Conservation (phyloP, 2,888 invertebrate genomes). For the Pachliopta kotzebuea region DNA sequence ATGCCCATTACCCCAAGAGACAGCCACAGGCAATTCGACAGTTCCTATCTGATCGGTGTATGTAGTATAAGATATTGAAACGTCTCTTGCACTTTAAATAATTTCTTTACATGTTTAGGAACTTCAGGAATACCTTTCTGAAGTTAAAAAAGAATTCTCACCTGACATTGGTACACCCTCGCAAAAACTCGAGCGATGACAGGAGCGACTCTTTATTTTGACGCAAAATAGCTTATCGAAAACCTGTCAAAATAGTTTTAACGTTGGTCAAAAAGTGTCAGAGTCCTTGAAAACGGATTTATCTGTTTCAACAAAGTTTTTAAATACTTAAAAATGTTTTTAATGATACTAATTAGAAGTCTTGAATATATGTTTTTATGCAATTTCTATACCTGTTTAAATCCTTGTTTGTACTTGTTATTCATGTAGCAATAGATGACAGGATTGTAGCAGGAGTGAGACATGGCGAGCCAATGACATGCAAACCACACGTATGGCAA, state of each 20-base stretch:
- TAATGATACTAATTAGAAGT: no score
- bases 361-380: no score
- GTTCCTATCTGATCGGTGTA: no score
- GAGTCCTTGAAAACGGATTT: no score
- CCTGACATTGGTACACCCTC: constrained; percentile 56
- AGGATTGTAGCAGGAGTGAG: constrained; percentile 93
- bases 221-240: constrained; percentile 45
- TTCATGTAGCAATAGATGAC: constrained; percentile 94
- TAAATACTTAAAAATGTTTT: not conserved
- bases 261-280: no score
- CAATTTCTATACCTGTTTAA: constrained; percentile 83
- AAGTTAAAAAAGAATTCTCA: constrained; percentile 34
- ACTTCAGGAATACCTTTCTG: no score
- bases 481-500: constrained; percentile 88
- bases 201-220: constrained; percentile 41
- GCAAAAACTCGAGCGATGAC: constrained; percentile 50
- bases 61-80: no score
- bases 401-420: constrained; percentile 86
- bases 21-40: no score
- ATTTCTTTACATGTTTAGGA: no score
- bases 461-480: constrained; percentile 92
- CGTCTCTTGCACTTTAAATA: no score
- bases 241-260: constrained; percentile 39
- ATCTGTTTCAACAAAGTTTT: no score
- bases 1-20: no score